A percentile compares a stretch with the other conserved stretches of the same genome.
These are phyloP conservation scores for Noturus placidus DNA, from an alignment of 2,113 vertebrate species.

Conservation along the genomic window DNA sequence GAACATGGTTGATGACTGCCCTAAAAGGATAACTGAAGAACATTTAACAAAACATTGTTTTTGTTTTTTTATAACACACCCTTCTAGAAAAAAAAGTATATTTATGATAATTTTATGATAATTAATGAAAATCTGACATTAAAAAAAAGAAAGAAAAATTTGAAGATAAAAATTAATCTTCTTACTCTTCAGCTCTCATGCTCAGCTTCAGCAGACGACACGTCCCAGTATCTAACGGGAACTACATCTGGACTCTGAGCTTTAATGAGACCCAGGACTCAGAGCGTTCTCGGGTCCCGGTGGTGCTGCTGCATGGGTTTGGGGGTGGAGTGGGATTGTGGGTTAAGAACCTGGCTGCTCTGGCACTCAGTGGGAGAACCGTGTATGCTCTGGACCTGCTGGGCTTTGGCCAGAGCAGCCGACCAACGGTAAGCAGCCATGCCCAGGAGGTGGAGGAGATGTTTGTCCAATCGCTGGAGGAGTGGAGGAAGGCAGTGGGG, in stretches of 20 bases:
- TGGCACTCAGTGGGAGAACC: conserved; percentile 74
- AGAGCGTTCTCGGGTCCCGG: conserved; percentile 69
- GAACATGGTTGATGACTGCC: not conserved
- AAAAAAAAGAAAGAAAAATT: not conserved
- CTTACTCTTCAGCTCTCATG: conserved; percentile 73
- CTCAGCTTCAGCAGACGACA: conserved; percentile 78
- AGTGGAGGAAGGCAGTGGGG: conserved; percentile 83
- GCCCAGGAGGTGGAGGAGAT: conserved; percentile 81
- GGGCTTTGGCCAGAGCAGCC: conserved; percentile 91
- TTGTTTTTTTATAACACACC: no score
- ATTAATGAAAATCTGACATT: not conserved
- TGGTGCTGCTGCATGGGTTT: conserved; percentile 91
- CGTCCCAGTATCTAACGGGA: conserved; percentile 78
- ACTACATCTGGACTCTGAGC: conserved; percentile 88
- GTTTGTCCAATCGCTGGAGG: conserved; percentile 87
- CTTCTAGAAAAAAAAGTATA: no score
- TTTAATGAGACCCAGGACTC: conserved; percentile 69
- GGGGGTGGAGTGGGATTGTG: conserved; percentile 90
- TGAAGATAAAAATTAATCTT: not conserved
- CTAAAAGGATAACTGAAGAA: not conserved
- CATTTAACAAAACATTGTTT: no score
- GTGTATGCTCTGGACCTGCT: conserved; percentile 88
- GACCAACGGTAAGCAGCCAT: conserved; percentile 77
- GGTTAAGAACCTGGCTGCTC: conserved; percentile 87
- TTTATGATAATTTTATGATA: not conserved